These are phyloP conservation scores for Riparia riparia DNA, from an alignment of 2,113 vertebrate species.

Conservation along the genomic window DNA sequence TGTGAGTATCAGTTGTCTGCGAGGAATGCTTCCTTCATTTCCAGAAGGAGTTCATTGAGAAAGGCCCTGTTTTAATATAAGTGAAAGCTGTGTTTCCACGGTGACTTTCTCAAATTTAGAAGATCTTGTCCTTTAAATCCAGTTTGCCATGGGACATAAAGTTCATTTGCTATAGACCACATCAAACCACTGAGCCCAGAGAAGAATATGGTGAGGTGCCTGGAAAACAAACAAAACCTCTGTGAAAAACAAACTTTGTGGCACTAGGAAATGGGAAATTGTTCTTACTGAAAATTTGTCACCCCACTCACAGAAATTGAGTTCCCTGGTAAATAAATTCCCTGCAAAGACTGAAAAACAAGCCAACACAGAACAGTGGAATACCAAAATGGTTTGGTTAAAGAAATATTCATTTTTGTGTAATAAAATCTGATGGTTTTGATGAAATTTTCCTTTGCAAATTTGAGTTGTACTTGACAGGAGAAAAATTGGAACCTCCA, in stretches of 20 bases:
- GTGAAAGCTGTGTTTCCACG: not conserved
- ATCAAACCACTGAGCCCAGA: not conserved
- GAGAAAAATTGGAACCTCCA: not conserved
- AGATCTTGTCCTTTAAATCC: slow-evolving; percentile 41
- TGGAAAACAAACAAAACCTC: not conserved
- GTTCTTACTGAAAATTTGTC: not conserved
- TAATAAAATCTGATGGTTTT: not conserved
- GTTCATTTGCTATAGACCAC: not conserved
- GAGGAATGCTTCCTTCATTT: not conserved
- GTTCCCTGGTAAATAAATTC: not conserved
- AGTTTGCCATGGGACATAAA: slow-evolving; percentile 23
- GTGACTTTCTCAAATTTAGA: not conserved
- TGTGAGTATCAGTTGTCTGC: not conserved
- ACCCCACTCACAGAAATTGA: not conserved
- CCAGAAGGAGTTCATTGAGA: not conserved
- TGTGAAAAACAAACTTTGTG: not conserved
- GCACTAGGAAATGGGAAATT: not conserved
- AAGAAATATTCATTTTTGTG: not conserved
- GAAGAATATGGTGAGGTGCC: not conserved
- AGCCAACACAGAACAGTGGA: not conserved
- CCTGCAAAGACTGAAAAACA: not conserved
- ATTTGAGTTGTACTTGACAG: not conserved
- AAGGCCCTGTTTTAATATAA: not conserved
- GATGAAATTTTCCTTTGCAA: not conserved
- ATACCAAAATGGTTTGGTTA: not conserved